phyloP scores from a whole-genome alignment of 1,140 invertebrate genomes.

The Drosophila athabasca region DNA sequence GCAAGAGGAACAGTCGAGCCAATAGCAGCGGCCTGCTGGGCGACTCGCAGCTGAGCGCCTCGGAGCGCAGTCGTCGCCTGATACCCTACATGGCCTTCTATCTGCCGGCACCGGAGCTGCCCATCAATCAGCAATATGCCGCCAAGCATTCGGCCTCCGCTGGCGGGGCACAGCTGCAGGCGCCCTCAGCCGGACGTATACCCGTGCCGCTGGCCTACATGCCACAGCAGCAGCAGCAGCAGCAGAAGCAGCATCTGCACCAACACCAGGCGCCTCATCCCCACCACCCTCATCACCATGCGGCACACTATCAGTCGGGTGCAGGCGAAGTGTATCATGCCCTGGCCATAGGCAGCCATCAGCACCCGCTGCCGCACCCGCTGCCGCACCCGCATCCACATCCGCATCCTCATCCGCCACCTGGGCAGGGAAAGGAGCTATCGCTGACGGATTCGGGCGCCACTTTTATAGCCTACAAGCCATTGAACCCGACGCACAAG shows the following conservation, averaged over 20 bases:
- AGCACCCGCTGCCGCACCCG: slow-evolving; percentile 31
- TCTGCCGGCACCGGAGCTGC: slow-evolving; percentile 85
- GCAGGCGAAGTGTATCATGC: slow-evolving; percentile 73
- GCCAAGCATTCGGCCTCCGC: slow-evolving; percentile 64
- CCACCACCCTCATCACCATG: slow-evolving; percentile 29
- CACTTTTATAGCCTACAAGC: slow-evolving; percentile 75
- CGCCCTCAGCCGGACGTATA: slow-evolving; percentile 48
- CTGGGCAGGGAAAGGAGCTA: slow-evolving; percentile 58
- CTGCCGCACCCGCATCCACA: slow-evolving; percentile 14
- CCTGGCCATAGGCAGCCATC: slow-evolving; percentile 44
- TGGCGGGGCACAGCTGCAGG: slow-evolving; percentile 48
- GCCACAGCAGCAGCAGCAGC: slow-evolving; percentile 46
- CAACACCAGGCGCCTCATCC: slow-evolving; percentile 10
- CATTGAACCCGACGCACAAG: slow-evolving; percentile 69
- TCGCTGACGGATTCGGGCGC: slow-evolving; percentile 43
- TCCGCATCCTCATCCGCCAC: slow-evolving; percentile 25
- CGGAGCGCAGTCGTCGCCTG: slow-evolving; percentile 87
- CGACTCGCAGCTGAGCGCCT: slow-evolving; percentile 74
- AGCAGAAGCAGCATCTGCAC: slow-evolving; percentile 20
- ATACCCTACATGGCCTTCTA: slow-evolving; percentile 93
- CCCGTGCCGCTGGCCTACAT: slow-evolving; percentile 75
- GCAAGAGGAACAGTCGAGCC: slow-evolving; percentile 9
- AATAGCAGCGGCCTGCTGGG: slow-evolving; percentile 35
- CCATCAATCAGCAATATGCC: slow-evolving; percentile 82
- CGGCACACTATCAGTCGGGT: slow-evolving; percentile 62